Conservation (phyloP, 2,113 vertebrate genomes). For the Gulo gulo region DNA sequence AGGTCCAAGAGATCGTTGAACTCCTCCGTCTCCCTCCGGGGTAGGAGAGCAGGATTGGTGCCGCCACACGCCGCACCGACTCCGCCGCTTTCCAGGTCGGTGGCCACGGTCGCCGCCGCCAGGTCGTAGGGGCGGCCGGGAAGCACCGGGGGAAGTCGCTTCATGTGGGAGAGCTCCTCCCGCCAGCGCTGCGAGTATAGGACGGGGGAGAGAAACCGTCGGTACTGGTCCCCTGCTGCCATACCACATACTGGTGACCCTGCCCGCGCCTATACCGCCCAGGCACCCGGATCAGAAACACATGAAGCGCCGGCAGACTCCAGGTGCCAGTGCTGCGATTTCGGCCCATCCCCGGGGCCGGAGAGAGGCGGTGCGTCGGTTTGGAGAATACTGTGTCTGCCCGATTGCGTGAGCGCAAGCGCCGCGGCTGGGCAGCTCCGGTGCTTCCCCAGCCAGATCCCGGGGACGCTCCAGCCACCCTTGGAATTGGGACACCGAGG, state of each 20-base stretch:
- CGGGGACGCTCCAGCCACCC: not conserved
- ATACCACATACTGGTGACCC: not conserved
- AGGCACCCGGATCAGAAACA: not conserved
- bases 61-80: conserved; percentile 53
- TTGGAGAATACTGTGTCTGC: not conserved
- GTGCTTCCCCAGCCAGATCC: conserved; percentile 23
- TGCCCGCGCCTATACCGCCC: not conserved
- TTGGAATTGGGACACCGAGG: conserved; percentile 33
- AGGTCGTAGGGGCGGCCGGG: conserved; percentile 82
- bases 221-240: not conserved
- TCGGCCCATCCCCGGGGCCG: not conserved
- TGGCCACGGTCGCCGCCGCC: conserved; percentile 69
- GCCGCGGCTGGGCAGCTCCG: not conserved
- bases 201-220: not conserved
- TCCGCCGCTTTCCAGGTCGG: conserved; percentile 76
- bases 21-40: conserved; percentile 90
- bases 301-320: not conserved
- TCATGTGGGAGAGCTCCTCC: conserved; percentile 92
- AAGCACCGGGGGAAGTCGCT: conserved; percentile 86
- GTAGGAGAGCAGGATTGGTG: conserved; percentile 80
- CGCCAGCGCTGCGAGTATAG: conserved; percentile 89
- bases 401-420: not conserved
- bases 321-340: not conserved
- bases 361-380: not conserved
- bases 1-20: conserved; percentile 93